Base-by-base conservation (phyloP, 1,140 invertebrate genomes). In the Neotoxoptera formosana region DNA sequence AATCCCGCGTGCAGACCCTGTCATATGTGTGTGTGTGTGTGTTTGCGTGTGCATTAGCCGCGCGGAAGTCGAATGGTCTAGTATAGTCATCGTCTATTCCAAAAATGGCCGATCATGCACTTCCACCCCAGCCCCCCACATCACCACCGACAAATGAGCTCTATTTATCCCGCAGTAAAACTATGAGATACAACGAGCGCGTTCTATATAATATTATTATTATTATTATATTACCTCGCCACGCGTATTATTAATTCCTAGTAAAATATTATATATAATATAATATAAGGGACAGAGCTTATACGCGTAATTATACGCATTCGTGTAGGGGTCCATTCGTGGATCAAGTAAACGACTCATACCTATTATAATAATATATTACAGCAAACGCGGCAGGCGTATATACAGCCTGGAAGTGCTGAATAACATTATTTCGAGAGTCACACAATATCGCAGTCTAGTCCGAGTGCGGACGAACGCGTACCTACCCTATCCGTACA, bases 51-150 rank as follows among this genome's bases (percentile, higher is more conserved):
- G 48, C 90, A 91, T 92, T 83, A 51, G 47, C 34, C 45, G 21
- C 17, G 21, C 91, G 91, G 91, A 92, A 92, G 91, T 92, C n/a
- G 47, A 92, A 81, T 83, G 48, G 91, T 92, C 91, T 83, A 83
- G 91, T 34, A 83, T 92, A 90, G 88, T 90, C 88, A 90, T 90
- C 88, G 88, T 30, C 87, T 89, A 89, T 89, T 89, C 87, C 87
- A 89, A 89, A 89, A 89, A 89, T 89, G 87, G 88, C 53, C 34
- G 88, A 60, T 90, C 51, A 14, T 89, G 87, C 45, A 90, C 30
- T 90, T 90, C 41, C 88, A 76, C 51, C 88, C 88, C 21, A 25
- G 2, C 17, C 23, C 7, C 34, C 34, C 81, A 9, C 76, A 48
- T 21, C 25, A 1, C n/a, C 1, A 0, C 34, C 47, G 36, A 6